Base-by-base conservation (phyloP, 2,113 vertebrate species). In the Synchiropus splendidus region DNA sequence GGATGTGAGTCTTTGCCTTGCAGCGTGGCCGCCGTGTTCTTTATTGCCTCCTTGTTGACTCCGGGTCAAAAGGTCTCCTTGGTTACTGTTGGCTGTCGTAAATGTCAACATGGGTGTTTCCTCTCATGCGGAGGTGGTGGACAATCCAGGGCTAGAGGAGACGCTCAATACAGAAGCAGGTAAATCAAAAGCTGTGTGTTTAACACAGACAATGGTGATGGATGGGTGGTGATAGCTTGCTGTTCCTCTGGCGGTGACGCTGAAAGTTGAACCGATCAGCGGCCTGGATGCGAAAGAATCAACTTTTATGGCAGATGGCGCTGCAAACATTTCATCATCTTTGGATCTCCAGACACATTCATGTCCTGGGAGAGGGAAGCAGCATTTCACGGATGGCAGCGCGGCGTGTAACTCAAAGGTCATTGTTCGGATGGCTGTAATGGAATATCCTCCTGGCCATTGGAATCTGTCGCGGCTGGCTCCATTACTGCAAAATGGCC, bases 51-150 rank as follows among this genome's bases (percentile, higher is more conserved):
- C 15, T 27, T 49, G 41, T 45, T 49, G 47, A 31, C 14, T 18
- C 14, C 2, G 14, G 48, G 47, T 60, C 48, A 62, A 36, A 42
- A 58, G 54, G 58, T 63, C 42, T 39, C 8, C 2, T 9, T 14
- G 30, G 44, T 42, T 30, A 50, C 43, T 31, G 10, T 59, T 51
- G 34, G 18, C 10, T 41, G 21, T 11, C 36, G 12, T 60, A 62
- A 52, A 60, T 57, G 48, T 49, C 18, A 17, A 35, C 36, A 27
- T 8, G 8, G 21, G 30, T 11, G 32, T 32, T 32, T 2, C 15
- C 13, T 12, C n/a, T 2, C 6, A 6, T 5, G 18, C 6, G 41
- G 31, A 31, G 41, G 30, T 12, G 14, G 21, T 18, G 8, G 17
- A 18, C 8, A 6, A 39, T 12, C 12, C 4, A 18, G 16, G 16